A percentile compares a stretch with the other conserved stretches of the same genome.
Evolutionary conservation across 2,888 invertebrate genomes (phyloP).

Genomic region (Drosophila prostipennis): DNA sequence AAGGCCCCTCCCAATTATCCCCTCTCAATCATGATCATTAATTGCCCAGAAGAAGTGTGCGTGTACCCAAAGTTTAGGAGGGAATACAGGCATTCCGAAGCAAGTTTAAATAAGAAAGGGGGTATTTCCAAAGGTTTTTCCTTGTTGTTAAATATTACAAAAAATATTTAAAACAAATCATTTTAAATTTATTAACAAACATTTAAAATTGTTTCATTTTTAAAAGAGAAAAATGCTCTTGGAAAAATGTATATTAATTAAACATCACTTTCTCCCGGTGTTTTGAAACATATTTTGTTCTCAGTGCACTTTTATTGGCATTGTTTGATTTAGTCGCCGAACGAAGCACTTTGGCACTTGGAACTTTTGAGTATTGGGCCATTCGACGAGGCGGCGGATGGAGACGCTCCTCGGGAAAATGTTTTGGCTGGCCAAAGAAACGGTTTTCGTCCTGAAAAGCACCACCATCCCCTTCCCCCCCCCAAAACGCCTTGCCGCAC

Average conservation of each 20-base stretch:
- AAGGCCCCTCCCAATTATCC: constrained; percentile 22
- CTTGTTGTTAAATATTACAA: too few species aligned
- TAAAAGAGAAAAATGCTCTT: too few species aligned
- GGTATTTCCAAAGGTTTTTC: too few species aligned
- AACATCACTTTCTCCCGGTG: neutral
- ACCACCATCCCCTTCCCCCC: neutral
- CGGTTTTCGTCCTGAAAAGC: constrained; percentile 10
- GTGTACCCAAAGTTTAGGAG: constrained; percentile 41
- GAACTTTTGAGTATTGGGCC: constrained; percentile 63
- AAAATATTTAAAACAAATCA: too few species aligned
- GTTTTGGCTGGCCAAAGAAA: constrained; percentile 40
- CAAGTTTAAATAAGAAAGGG: neutral
- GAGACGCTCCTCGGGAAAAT: constrained; percentile 15
- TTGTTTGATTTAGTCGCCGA: constrained; percentile 72
- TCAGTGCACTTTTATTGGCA: constrained; percentile 21
- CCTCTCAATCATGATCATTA: constrained; percentile 52
- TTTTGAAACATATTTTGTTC: neutral
- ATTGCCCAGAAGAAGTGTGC: constrained; percentile 53
- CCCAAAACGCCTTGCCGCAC: constrained; percentile 23
- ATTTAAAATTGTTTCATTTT: too few species aligned
- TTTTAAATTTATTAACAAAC: too few species aligned
- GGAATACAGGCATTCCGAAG: neutral
- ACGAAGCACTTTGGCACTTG: constrained; percentile 56
- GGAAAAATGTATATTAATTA: too few species aligned
- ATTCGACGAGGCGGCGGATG: constrained; percentile 10